phyloP scores from a whole-genome alignment of 2,888 invertebrate species.

The Dryococelus australis region DNA sequence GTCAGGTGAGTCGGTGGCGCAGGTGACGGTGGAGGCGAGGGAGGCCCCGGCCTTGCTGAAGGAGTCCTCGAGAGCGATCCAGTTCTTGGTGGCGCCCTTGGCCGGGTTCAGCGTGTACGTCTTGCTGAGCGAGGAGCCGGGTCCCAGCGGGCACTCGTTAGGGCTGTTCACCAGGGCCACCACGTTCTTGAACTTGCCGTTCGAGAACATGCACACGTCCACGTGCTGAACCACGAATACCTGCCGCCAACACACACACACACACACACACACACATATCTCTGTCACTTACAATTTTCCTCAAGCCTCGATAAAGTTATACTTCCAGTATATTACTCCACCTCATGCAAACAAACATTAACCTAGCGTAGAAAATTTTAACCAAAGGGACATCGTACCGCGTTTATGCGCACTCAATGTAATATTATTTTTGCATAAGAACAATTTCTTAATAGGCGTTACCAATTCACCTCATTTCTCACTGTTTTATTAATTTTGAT shows the following conservation, averaged over 20 bases:
- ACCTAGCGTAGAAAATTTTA: too few species aligned
- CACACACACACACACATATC: too few species aligned
- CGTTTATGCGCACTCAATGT: too few species aligned
- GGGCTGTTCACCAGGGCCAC: conserved; percentile 73
- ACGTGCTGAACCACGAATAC: conserved; percentile 87
- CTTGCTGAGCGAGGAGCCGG: conserved; percentile 67
- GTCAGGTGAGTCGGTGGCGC: conserved; percentile 65
- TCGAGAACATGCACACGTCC: conserved; percentile 94
- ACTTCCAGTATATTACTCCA: too few species aligned
- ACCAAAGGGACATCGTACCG: too few species aligned
- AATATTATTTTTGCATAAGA: too few species aligned
- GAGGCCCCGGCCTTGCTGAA: conserved; percentile 70
- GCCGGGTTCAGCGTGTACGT: conserved; percentile 74
- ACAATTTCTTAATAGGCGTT: too few species aligned
- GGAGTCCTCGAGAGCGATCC: conserved; percentile 90
- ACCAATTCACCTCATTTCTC: too few species aligned
- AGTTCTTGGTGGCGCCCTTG: conserved; percentile 84
- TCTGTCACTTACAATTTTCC: too few species aligned
- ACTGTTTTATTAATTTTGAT: too few species aligned
- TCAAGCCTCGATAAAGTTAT: too few species aligned
- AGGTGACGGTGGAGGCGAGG: conserved; percentile 64
- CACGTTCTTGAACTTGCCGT: conserved; percentile 93
- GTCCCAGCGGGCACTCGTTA: conserved; percentile 70
- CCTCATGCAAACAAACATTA: too few species aligned
- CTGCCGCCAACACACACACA: conserved; percentile 60